phyloP scores from a whole-genome alignment of 2,113 vertebrate genomes.

The Oceanodroma tethys region DNA sequence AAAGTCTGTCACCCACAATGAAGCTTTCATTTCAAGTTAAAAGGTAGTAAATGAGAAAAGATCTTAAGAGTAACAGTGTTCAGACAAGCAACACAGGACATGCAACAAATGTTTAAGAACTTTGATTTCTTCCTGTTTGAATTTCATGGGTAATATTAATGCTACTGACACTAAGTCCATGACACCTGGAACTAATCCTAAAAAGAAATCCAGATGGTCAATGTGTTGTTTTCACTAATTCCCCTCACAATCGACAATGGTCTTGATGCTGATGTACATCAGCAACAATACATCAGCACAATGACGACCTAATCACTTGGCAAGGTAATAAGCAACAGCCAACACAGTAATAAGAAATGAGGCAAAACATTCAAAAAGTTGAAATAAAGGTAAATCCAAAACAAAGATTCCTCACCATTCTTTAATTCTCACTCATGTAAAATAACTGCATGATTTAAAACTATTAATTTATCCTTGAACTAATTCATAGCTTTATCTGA shows the following conservation, averaged over 20 bases:
- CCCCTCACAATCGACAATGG: not conserved
- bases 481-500: not conserved
- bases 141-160: not conserved
- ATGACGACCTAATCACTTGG: not conserved
- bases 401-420: not conserved
- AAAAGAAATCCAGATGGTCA: not conserved
- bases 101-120: not conserved
- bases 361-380: not conserved
- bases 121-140: not conserved
- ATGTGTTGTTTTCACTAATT: not conserved
- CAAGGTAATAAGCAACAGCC: not conserved
- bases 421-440: not conserved
- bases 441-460: not conserved
- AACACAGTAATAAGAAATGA: not conserved
- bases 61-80: not conserved
- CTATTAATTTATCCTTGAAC: not conserved
- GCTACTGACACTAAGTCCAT: not conserved
- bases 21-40: not conserved
- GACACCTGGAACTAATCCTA: not conserved
- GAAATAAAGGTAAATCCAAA: not conserved
- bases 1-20: not conserved
- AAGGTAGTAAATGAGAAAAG: not conserved
- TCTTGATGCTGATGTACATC: not conserved
- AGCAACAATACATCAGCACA: rapidly evolving
- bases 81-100: not conserved